Evolutionary conservation across 2,113 vertebrate genomes (phyloP).

Genomic region (Coptodon rendalli): DNA sequence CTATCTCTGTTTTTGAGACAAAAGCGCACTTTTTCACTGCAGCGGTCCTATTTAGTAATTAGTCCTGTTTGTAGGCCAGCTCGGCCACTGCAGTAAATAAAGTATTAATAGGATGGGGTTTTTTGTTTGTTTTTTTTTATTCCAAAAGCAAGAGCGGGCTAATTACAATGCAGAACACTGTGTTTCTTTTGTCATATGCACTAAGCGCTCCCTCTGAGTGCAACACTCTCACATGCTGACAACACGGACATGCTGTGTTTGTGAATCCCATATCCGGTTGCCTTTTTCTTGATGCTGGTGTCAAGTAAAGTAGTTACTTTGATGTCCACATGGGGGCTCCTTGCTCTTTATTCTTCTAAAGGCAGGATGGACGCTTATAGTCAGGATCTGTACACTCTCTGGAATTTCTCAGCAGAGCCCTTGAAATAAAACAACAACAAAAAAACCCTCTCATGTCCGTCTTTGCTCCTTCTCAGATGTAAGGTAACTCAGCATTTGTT

Average conservation of each 20-base stretch:
- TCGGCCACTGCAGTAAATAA: neutral
- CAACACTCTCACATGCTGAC: slow-evolving; percentile 1
- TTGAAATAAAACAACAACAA: neutral
- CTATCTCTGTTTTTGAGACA: neutral
- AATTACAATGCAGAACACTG: neutral
- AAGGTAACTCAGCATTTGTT: neutral
- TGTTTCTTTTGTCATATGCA: slow-evolving; percentile 1
- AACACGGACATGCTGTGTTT: neutral
- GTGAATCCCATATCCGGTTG: neutral
- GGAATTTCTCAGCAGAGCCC: neutral
- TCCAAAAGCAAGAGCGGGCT: neutral
- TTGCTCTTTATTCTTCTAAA: slow-evolving; percentile 9
- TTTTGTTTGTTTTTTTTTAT: neutral
- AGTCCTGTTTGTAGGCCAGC: neutral
- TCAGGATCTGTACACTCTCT: neutral
- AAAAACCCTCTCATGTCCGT: neutral
- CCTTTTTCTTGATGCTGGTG: neutral
- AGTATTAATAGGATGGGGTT: neutral
- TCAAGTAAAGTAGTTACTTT: slow-evolving; percentile 16
- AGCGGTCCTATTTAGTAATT: neutral
- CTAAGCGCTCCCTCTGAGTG: neutral
- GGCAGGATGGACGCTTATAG: neutral
- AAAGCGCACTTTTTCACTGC: neutral
- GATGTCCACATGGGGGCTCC: slow-evolving; percentile 53
- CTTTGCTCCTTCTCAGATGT: neutral